Evolutionary conservation across 2,797 vertebrate genomes (phyloP).

Genomic region (Phoxinus dragarum): DNA sequence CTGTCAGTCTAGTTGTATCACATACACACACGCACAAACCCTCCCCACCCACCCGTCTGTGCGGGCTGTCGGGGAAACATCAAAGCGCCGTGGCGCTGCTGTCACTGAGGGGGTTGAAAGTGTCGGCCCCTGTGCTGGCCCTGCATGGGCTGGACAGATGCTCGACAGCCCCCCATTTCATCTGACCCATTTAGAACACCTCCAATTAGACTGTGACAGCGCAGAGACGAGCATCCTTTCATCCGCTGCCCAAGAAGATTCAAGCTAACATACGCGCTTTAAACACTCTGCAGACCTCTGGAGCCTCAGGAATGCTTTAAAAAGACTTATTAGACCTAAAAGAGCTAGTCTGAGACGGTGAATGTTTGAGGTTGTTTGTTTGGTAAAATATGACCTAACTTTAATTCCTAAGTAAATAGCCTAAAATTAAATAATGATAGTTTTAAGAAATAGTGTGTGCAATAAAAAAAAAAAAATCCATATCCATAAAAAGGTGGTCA

Average conservation of each 20-base stretch:
- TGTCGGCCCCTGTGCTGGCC: constrained; percentile 64
- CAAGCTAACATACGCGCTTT: constrained; percentile 40
- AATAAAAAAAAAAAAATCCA: neutral
- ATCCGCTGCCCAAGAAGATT: constrained; percentile 45
- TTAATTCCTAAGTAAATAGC: neutral
- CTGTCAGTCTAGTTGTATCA: constrained; percentile 73
- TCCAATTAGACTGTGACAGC: constrained; percentile 62
- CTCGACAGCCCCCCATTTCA: constrained; percentile 57
- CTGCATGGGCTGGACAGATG: constrained; percentile 56
- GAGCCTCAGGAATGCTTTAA: constrained; percentile 44
- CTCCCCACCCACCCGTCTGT: constrained; percentile 39
- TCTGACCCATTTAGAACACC: constrained; percentile 66
- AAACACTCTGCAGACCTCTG: constrained; percentile 42
- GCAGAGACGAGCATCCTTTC: constrained; percentile 47
- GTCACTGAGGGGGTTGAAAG: constrained; percentile 70
- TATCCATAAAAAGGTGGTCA: neutral
- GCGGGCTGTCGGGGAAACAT: constrained; percentile 74
- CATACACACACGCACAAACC: constrained; percentile 38
- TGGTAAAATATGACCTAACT: constrained; percentile 2
- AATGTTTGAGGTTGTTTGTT: neutral
- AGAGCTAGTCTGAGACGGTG: neutral
- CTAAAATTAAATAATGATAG: neutral
- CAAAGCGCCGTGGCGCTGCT: constrained; percentile 75
- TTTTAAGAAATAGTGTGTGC: neutral
- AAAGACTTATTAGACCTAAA: constrained; percentile 36